Base-by-base conservation (phyloP, 2,113 vertebrate species). In the Caloenas nicobarica region DNA sequence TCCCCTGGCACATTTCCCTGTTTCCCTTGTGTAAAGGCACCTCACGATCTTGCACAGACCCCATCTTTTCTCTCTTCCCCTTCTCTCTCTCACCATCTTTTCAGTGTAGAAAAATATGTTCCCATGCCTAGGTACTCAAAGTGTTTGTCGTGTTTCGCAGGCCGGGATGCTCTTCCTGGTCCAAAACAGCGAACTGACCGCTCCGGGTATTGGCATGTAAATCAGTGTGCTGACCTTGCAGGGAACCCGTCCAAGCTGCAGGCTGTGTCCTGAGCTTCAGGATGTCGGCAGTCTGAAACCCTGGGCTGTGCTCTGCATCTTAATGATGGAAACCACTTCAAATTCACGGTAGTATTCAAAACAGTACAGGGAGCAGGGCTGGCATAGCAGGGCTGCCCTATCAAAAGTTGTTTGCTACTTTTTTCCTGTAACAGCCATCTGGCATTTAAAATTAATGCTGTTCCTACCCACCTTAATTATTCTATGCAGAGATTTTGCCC, bases 141-240 rank as follows among this genome's bases (percentile, higher is more conserved):
- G 86, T 22, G 54, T 94, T 96, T 87, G 66, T 81, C 16, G 3
- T 86, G 73, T 96, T 94, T 85, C 12, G 16, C 91, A 87, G 86
- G 40, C 93, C 0, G 66, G 88, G 95, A 93, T 96, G 95, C 95
- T 92, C 92, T 91, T 65, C 92, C 65, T 0, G 1, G n/a, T 94
- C 71, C 91, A 96, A 84, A 93, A 38, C 84, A 85, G 85, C 9
- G 26, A 81, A 61, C 90, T 86, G 93, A 93, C 84, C 40, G 81
- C 93, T 96, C 90, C 0, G 86, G 70, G 96, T 72, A 96, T 96
- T 97, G 92, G 95, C 95, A 96, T 97, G 96, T 96, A 97, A 97
- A 96, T 96, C 48, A 96, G 93, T 96, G 96, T 97, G 93, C 96
- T 92, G 96, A 96, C 95, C 95, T 79, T 1, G 53, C n/a, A 13